phyloP scores from a whole-genome alignment of 53 echinoderm and acorn worm species.

The Hippasteria phrygiana region DNA sequence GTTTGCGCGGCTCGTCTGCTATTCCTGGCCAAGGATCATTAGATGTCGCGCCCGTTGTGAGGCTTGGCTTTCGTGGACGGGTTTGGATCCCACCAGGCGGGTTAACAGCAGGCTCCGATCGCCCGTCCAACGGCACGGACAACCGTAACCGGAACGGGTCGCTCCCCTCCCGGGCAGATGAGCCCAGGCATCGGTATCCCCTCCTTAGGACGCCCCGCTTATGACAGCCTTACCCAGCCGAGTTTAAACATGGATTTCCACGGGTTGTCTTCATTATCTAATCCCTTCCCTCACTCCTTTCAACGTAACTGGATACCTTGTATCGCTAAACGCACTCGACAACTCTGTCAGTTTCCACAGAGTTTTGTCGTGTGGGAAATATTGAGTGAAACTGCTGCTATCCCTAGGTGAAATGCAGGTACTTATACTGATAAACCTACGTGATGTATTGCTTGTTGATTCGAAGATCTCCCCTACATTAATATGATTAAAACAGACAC shows the following conservation, averaged over 20 bases:
- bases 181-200: neutral
- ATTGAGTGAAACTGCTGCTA: conserved; percentile 16
- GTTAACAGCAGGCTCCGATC: conserved; percentile 41
- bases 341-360: conserved; percentile 41
- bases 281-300: neutral
- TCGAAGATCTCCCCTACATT: conserved; percentile 36
- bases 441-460: conserved; percentile 67
- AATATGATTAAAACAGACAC: conserved; percentile 60
- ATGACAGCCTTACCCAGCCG: neutral
- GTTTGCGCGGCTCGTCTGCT: conserved; percentile 46
- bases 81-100: conserved; percentile 37
- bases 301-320: conserved; percentile 47
- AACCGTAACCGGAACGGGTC: conserved; percentile 63
- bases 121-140: conserved; percentile 50
- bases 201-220: conserved; percentile 14
- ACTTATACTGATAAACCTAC: conserved; percentile 47
- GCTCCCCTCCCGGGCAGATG: conserved; percentile 67
- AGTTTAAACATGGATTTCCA: conserved; percentile 35
- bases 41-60: conserved; percentile 48
- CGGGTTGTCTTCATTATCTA: conserved; percentile 32
- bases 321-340: conserved; percentile 59
- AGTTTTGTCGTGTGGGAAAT: conserved; percentile 62
- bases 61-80: neutral
- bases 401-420: conserved; percentile 46
- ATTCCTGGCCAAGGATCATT: conserved; percentile 53